Base-by-base conservation (phyloP, 2,113 vertebrate species). In the Colistium nudipinnis region DNA sequence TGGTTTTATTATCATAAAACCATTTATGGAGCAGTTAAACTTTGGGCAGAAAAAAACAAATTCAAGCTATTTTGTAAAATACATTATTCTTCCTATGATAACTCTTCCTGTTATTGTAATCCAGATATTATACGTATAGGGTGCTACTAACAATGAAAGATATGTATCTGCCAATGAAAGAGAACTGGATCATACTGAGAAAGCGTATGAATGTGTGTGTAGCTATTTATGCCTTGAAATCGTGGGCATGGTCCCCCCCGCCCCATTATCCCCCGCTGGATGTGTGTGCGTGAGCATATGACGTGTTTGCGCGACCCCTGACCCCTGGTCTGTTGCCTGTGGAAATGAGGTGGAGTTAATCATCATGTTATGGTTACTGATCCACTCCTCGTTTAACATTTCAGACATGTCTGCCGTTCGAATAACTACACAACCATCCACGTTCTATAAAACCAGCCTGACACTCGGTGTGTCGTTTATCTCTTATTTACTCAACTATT, bases 111-210 rank as follows among this genome's bases (percentile, higher is more conserved):
- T 82, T 76, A 81, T 83, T 80, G 55, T 89, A 88, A 83, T 57
- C 51, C 74, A 75, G 57, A 86, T 75, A 63, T 78, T 74, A 77
- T 86, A 77, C n/a, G 43, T 75, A 67, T 75, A 55, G 84, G 79
- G 60, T 86, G 62, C 80, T 89, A 85, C 88, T 91, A 93, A 90
- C 90, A 80, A 76, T 51, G 61, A 78, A 30, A 77, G 52, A 63
- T 6, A 33, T 55, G 28, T 19, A 62, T 27, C 73, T 56, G 74
- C 52, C 49, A 59, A 76, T 69, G 71, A 70, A 62, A 69, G 75
- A 76, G 30, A 78, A 73, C 72, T 78, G 68, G 67, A 74, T 39
- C 36, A 39, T 44, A 59, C 65, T 72, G 27, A 62, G 49, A 60
- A 16, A 49, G 25, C 62, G 52, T 48, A 20, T 36, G 31, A 51